These are phyloP conservation scores for Acleris emargana DNA, from an alignment of 2,888 invertebrate species.

Conservation along the genomic window DNA sequence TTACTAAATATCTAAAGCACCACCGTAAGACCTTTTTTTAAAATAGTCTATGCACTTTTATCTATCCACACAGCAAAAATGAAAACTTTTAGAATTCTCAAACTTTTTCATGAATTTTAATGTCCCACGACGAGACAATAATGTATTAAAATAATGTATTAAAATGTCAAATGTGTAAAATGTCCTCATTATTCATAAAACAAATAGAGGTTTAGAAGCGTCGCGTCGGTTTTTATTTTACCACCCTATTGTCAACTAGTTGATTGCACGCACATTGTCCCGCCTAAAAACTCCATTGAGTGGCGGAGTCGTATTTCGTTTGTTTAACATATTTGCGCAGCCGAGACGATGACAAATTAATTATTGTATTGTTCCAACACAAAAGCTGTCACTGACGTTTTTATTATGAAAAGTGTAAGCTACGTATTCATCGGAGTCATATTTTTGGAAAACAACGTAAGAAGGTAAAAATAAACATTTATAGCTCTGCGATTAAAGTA, in stretches of 20 bases:
- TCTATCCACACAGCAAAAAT: no score
- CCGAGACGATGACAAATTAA: constrained; percentile 57
- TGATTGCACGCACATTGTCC: constrained; percentile 48
- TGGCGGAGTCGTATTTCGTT: constrained; percentile 59
- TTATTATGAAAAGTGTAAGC: constrained; percentile 32
- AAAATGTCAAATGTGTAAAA: no score
- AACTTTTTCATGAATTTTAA: no score
- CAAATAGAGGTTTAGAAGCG: constrained; percentile 20
- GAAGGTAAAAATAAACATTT: no score
- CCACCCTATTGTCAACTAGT: constrained; percentile 24
- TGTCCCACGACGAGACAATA: no score
- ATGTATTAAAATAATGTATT: no score
- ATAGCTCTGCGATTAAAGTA: background rate
- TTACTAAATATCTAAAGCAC: no score
- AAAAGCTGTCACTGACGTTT: constrained; percentile 45
- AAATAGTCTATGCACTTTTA: no score
- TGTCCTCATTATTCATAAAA: constrained; percentile 18
- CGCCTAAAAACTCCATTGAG: constrained; percentile 48
- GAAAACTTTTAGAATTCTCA: no score
- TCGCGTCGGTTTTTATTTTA: constrained; percentile 11
- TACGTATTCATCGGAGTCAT: constrained; percentile 18
- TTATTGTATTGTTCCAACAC: constrained; percentile 59
- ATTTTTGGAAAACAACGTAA: constrained; percentile 2
- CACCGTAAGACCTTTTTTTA: no score
- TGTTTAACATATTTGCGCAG: constrained; percentile 55